Percentiles rank a stretch among this genome's conserved stretches.
Evolutionary conservation across 2,113 vertebrate species (phyloP).

Genomic region (Ursus arctos): DNA sequence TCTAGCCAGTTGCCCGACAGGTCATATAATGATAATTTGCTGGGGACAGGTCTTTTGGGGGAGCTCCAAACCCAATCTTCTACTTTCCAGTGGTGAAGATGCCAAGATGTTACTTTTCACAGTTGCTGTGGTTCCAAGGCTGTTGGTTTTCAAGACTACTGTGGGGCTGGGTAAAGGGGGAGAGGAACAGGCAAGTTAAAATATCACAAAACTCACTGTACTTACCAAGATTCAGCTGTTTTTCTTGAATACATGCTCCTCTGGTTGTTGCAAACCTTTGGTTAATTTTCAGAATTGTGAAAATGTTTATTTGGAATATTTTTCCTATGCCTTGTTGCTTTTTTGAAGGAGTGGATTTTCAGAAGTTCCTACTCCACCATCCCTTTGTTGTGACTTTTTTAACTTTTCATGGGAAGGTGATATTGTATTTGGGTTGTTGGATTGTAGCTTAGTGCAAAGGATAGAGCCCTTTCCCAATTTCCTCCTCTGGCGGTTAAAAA

Average conservation of each 20-base stretch:
- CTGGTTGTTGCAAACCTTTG: slow-evolving; percentile 28
- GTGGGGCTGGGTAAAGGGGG: background rate
- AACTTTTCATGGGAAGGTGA: background rate
- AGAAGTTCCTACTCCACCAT: background rate
- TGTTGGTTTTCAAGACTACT: slow-evolving; percentile 14
- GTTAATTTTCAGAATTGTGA: background rate
- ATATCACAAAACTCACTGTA: background rate
- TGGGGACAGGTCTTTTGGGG: background rate
- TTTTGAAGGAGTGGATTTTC: slow-evolving; percentile 33
- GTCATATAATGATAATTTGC: background rate
- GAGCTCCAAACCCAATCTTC: background rate
- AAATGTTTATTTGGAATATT: slow-evolving; percentile 16
- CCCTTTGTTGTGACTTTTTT: background rate
- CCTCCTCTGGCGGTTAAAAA: background rate
- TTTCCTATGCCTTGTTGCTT: background rate
- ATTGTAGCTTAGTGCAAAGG: background rate
- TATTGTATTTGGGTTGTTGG: background rate
- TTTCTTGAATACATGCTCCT: background rate
- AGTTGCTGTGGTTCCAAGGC: background rate
- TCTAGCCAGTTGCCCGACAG: background rate
- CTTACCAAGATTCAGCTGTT: background rate
- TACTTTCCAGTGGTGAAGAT: background rate
- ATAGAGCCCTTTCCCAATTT: background rate
- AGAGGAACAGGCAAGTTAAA: background rate
- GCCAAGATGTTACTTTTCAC: background rate